phyloP scores from a whole-genome alignment of 64 coral and sea anemone species.

The Anthopleura sola region DNA sequence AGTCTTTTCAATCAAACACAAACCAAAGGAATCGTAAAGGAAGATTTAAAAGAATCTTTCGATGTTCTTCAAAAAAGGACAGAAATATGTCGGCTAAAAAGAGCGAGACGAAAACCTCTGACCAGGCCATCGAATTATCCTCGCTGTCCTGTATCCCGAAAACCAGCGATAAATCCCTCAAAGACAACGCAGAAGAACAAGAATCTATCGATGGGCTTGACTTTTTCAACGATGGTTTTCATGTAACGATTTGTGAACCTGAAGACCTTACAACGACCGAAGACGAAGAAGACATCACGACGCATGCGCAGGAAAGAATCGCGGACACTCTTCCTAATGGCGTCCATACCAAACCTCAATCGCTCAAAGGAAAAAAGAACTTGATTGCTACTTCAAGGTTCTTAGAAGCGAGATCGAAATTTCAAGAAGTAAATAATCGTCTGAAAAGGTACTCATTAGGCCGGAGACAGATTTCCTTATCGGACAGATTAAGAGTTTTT shows the following conservation, averaged over 20 bases:
- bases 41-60: not conserved
- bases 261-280: conserved; percentile 22
- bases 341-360: not conserved
- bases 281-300: not conserved
- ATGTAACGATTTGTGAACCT: not conserved
- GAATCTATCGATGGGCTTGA: not conserved
- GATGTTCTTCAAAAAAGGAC: not conserved
- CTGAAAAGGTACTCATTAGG: not conserved
- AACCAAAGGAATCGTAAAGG: not conserved
- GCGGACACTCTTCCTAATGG: not conserved
- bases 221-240: conserved; percentile 2
- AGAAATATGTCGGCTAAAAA: not conserved
- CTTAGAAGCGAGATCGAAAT: conserved; percentile 10
- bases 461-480: conserved; percentile 5
- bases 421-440: not conserved
- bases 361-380: not conserved
- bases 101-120: not conserved
- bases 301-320: not conserved
- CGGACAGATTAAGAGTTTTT: not conserved
- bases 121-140: not conserved
- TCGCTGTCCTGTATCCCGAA: not conserved
- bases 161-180: not conserved
- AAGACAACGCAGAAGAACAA: not conserved
- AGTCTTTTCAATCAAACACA: not conserved
- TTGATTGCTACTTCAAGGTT: not conserved